Conservation (phyloP, 1,140 invertebrate species). For the Chionoecetes opilio region DNA sequence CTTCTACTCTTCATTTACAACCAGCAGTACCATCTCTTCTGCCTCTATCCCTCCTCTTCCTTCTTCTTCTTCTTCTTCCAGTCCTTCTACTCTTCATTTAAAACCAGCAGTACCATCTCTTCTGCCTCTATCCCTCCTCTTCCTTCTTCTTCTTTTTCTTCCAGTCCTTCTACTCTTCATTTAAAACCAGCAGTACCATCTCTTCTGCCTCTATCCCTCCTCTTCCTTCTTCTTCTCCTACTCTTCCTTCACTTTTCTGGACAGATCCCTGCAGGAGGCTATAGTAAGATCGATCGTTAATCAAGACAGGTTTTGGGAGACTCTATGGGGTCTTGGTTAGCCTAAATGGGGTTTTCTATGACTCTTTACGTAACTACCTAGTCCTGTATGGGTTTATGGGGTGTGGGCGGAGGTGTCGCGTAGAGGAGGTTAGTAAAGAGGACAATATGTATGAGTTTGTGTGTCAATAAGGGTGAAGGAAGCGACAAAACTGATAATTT, state of each 20-base stretch:
- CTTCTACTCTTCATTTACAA: too few relatives aligned
- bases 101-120: too few relatives aligned
- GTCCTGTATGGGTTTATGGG: neutral
- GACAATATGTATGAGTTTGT: too few relatives aligned
- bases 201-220: neutral
- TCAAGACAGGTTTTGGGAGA: slow-evolving; percentile 18
- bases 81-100: too few relatives aligned
- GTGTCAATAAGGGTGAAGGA: too few relatives aligned
- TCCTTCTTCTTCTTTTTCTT: neutral
- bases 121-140: neutral
- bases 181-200: too few relatives aligned
- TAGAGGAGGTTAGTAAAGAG: too few relatives aligned
- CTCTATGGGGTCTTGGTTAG: neutral
- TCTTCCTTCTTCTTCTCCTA: neutral
- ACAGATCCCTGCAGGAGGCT: neutral
- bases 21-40: too few relatives aligned
- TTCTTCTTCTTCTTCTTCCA: too few relatives aligned
- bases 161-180: neutral
- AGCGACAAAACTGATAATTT: too few relatives aligned
- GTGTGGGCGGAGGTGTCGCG: neutral
- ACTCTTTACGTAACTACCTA: neutral
- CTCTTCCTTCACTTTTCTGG: neutral
- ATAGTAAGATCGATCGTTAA: neutral
- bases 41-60: too few relatives aligned
- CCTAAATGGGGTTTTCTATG: neutral